Percentiles rank a stretch among this genome's conserved stretches.
Conservation (phyloP, 2,113 vertebrate species). For the Oxyruncus cristatus region DNA sequence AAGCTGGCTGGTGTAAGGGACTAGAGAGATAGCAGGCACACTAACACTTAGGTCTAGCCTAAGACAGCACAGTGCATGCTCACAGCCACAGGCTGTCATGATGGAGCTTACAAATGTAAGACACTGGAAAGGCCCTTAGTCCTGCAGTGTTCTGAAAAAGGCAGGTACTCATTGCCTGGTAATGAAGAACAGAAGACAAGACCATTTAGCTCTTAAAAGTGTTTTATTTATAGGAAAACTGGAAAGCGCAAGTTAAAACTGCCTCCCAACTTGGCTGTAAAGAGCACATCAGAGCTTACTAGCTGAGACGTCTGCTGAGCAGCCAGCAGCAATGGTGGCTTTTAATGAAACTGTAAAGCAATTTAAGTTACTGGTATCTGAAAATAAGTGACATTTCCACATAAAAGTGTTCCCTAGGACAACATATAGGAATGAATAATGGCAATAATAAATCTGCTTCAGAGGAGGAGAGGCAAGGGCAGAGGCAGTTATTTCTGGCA, state of each 20-base stretch:
- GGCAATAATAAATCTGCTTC: conserved; percentile 37
- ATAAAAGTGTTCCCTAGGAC: conserved; percentile 19
- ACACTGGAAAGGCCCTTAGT: background rate
- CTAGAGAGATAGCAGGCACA: rapidly evolving
- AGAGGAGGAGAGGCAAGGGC: background rate
- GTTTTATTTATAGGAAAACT: conserved; percentile 19
- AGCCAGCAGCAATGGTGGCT: conserved; percentile 6
- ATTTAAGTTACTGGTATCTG: conserved; percentile 24
- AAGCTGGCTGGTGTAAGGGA: background rate
- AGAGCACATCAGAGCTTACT: conserved; percentile 18
- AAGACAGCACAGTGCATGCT: background rate
- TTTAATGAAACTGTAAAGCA: conserved; percentile 52
- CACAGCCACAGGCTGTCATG: background rate
- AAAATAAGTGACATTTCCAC: conserved; percentile 46
- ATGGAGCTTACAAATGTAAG: background rate
- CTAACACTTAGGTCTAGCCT: rapidly evolving
- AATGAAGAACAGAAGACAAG: background rate
- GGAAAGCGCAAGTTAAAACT: conserved; percentile 6
- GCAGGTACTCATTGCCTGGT: background rate
- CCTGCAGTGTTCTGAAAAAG: background rate
- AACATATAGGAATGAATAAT: conserved; percentile 26
- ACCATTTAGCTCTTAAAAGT: conserved; percentile 1
- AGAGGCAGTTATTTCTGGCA: conserved; percentile 14
- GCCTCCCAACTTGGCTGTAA: background rate
- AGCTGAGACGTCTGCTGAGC: background rate